These are phyloP conservation scores for Cephus cinctus DNA, from an alignment of 1,140 invertebrate species.

Conservation along the genomic window DNA sequence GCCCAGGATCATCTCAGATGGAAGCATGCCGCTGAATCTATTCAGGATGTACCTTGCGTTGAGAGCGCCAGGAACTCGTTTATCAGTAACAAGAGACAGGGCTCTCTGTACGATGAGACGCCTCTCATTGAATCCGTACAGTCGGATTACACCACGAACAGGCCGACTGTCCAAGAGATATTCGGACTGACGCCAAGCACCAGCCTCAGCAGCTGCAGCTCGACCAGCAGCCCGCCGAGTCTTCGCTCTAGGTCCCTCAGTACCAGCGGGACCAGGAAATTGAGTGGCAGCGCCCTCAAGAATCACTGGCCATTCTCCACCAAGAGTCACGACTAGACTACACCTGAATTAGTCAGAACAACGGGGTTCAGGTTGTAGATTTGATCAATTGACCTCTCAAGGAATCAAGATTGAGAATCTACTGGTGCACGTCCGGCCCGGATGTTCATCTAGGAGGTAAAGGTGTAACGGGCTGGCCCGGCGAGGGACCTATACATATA, in stretches of 20 bases:
- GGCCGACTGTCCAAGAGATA: conserved; percentile 55
- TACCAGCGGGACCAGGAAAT: conserved; percentile 44
- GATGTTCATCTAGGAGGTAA: too few species aligned
- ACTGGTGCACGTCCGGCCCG: too few species aligned
- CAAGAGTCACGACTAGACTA: conserved; percentile 42
- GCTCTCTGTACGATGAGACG: conserved; percentile 64
- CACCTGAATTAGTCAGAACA: neutral
- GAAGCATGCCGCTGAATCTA: conserved; percentile 63
- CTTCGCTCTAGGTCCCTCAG: conserved; percentile 50
- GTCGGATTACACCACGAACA: conserved; percentile 37
- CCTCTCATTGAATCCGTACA: conserved; percentile 56
- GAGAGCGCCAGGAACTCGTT: conserved; percentile 55
- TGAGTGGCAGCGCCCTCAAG: conserved; percentile 38
- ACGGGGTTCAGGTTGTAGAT: neutral
- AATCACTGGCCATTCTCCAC: conserved; percentile 51
- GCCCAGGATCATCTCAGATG: conserved; percentile 60
- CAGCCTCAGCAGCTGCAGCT: conserved; percentile 52
- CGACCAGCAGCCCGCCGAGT: conserved; percentile 50
- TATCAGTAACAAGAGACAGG: conserved; percentile 53
- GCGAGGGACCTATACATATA: conserved; percentile 5
- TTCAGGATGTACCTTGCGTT: conserved; percentile 62
- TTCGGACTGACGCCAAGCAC: conserved; percentile 54
- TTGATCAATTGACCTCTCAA: neutral
- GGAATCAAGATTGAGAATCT: neutral
- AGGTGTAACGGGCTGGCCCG: too few species aligned